A percentile compares a stretch with the other conserved stretches of the same genome.
These are phyloP conservation scores for Pipistrellus kuhlii DNA, from an alignment of 2,797 vertebrate species.

Conservation along the genomic window DNA sequence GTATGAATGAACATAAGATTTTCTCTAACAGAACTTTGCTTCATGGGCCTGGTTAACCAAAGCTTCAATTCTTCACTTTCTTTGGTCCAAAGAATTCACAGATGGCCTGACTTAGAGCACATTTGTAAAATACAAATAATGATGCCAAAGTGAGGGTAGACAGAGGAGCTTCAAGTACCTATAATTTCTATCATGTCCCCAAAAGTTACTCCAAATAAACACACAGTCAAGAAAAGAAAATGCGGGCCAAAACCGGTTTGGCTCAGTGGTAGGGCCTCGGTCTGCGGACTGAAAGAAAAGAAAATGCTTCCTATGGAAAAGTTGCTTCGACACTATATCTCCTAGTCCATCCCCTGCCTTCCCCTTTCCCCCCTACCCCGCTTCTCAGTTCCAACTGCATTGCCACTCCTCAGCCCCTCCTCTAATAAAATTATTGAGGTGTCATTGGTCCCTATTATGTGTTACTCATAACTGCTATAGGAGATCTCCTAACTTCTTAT, in stretches of 20 bases:
- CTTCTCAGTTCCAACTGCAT: not conserved
- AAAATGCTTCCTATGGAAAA: conserved; percentile 23
- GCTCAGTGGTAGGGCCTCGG: too few relatives aligned
- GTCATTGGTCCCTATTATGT: not conserved
- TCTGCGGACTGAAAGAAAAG: too few relatives aligned
- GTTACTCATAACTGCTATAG: not conserved
- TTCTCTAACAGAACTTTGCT: conserved; percentile 36
- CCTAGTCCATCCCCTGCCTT: too few relatives aligned
- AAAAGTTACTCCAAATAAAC: not conserved
- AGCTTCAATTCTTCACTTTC: not conserved
- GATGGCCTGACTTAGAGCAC: not conserved
- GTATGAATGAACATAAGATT: not conserved
- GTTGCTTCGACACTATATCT: not conserved
- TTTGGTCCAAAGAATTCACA: not conserved
- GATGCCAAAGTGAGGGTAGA: not conserved
- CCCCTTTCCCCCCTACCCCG: too few relatives aligned
- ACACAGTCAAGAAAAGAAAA: not conserved
- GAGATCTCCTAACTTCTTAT: not conserved
- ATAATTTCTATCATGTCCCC: not conserved
- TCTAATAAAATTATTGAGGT: not conserved
- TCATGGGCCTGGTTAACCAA: not conserved
- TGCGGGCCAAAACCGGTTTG: not conserved
- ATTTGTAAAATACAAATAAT: conserved; percentile 34
- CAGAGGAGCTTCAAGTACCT: not conserved
- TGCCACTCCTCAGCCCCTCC: not conserved